Evolutionary conservation across 2,888 invertebrate genomes (phyloP).

Genomic region (Brenthis hecate): DNA sequence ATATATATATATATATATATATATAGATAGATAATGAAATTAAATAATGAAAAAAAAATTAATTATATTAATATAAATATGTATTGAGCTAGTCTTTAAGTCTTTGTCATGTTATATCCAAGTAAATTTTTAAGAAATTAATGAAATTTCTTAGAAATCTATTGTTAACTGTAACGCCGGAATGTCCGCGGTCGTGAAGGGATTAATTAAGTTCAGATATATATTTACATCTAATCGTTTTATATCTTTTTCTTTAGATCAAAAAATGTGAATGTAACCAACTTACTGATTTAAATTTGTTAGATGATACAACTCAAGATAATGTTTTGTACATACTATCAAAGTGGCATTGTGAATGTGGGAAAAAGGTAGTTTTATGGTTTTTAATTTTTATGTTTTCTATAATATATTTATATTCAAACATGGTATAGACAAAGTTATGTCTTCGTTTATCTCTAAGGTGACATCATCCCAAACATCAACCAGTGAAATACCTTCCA

Average conservation of each 20-base stretch:
- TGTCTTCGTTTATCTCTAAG: constrained; percentile 43
- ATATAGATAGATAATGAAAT: too few species aligned
- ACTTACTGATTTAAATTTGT: constrained; percentile 62
- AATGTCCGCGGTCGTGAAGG: too few species aligned
- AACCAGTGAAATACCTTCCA: constrained; percentile 63
- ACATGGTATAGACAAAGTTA: neutral
- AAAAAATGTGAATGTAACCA: constrained; percentile 76
- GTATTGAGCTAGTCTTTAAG: too few species aligned
- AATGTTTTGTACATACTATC: constrained; percentile 69
- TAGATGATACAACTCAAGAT: constrained; percentile 71
- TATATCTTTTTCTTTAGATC: constrained; percentile 54
- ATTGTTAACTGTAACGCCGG: too few species aligned
- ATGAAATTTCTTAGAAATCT: too few species aligned
- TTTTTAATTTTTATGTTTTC: neutral
- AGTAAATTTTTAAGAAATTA: too few species aligned
- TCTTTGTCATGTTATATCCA: too few species aligned
- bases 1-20: too few species aligned
- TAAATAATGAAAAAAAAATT: too few species aligned
- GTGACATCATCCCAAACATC: constrained; percentile 68
- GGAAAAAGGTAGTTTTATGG: constrained; percentile 60
- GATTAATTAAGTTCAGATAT: too few species aligned
- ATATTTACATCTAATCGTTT: neutral
- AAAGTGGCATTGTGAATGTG: constrained; percentile 74
- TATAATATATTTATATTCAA: too few species aligned
- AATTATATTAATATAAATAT: too few species aligned